Base-by-base conservation (phyloP, 2,797 vertebrate species). In the Gouania willdenowi region DNA sequence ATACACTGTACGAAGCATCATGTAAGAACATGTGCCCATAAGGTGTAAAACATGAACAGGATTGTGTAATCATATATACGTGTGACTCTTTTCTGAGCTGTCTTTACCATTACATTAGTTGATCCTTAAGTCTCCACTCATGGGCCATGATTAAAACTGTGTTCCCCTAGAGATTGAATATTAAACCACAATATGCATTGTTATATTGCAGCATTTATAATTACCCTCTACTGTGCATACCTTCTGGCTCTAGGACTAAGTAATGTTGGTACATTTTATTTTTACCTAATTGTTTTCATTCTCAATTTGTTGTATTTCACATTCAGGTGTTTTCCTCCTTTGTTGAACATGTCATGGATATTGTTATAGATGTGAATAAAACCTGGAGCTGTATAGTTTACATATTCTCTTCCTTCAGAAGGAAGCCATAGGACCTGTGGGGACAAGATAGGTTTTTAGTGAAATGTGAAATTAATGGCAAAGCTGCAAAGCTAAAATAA, bases 371-470 rank as follows among this genome's bases (percentile, higher is more conserved):
- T 40, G 12, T 97, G 94, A 16, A 51, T 85, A 71, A 97, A 79
- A 0, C 61, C 66, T 3, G 91, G 89, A 22, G 82, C 90, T 2
- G 3, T 55, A 7, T 18, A 34, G 18, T 60, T 88, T 21, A 93
- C 92, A 5, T 76, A 38, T 0, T 82, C 66, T 58, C 92, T 87
- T 36, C 87, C 53, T 5, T 29, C 39, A 18, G 86, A 36, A 0
- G 92, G 92, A 60, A 95, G 88, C 96, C 95, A 98, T 25, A 92
- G 81, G 18, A 98, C 69, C 95, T 98, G 54, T 38, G 33, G 28
- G 21, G 22, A n/a, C n/a, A n/a, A 10, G 21, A 7, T 51, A 15
- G 34, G 19, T 9, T 4, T 4, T 49, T 26, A 26, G 47, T 26
- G 49, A 26, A 26, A 41, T 24, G 15, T 9, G 8, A 11, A 17